Evolutionary conservation across 2,888 invertebrate genomes (phyloP).

Genomic region (Sesia apiformis): DNA sequence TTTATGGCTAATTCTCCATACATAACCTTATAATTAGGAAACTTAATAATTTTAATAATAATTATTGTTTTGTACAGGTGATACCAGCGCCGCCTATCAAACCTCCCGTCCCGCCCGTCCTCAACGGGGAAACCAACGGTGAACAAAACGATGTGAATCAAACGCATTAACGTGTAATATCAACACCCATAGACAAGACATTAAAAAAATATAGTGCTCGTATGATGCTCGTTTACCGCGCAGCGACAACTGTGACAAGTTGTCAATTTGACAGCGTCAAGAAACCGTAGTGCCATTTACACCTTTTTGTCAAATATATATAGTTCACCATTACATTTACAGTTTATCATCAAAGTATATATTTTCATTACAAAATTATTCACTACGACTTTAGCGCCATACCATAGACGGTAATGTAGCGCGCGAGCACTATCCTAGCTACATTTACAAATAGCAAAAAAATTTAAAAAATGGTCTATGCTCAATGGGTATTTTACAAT

Average conservation of each 20-base stretch:
- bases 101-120: conserved; percentile 35
- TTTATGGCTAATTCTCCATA: too few relatives aligned
- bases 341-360: too few relatives aligned
- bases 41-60: not conserved
- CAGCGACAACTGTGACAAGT: too few relatives aligned
- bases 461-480: conserved; percentile 11
- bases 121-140: conserved; percentile 56
- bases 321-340: too few relatives aligned
- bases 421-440: not conserved
- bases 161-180: conserved; percentile 21
- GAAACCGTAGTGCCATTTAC: too few relatives aligned
- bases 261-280: too few relatives aligned
- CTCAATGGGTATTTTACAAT: conserved; percentile 21
- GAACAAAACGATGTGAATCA: conserved; percentile 28
- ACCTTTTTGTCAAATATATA: too few relatives aligned
- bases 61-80: conserved; percentile 34
- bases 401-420: too few relatives aligned
- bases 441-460: conserved; percentile 5
- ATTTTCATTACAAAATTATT: too few relatives aligned
- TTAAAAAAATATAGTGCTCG: conserved; percentile 9
- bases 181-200: conserved; percentile 17
- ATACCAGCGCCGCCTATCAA: conserved; percentile 65
- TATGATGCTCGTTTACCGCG: too few relatives aligned
- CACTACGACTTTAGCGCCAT: too few relatives aligned
- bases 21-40: too few relatives aligned